Base-by-base conservation (phyloP, 2,888 invertebrate genomes). In the Macrophya alboannulata region DNA sequence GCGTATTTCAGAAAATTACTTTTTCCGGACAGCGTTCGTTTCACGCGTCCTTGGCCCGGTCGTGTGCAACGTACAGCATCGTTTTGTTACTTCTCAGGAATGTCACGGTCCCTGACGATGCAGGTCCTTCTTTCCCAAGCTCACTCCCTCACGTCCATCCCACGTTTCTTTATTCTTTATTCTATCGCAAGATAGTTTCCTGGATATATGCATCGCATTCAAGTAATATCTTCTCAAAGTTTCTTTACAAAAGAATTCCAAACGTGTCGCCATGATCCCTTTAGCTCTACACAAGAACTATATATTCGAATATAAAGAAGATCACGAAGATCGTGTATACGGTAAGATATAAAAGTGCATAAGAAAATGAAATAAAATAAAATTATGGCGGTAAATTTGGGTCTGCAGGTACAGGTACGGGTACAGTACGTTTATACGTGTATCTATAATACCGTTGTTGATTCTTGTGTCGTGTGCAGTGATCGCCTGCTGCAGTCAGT, bases 41-140 rank as follows among this genome's bases (percentile, higher is more conserved):
- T 68, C 37, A 68, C 68, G 17, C 68, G 68, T 68, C 68, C 68
- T 68, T 68, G 68, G 68, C 68, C 31, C 8, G 37, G 68, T 68
- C 37, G 4, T 68, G n/a, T n/a, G n/a, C 55, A 55, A 6, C 55
- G n/a, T 55, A 17, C 4, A 25, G 37, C 1, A 25, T 37, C 37
- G 68, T 37, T 37, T 68, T 68, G 68, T 68, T 4, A 68, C 10
- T 68, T 37, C 37, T 37, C 37, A 37, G 37, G 68, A 68, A 68
- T 68, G 68, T 68, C 68, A 17, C 6, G 68, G 68, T 15, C 68
- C 31, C 68, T 21, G 62, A 62, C 10, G 62, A 62, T 62, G 62
- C 21, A 25, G 62, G 10, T 51, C n/a, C n/a, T 51, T n/a, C 31
- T 48, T 48, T 4, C 21, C 10, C 62, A 25, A 10, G 9, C 21